Evolutionary conservation across 2,113 vertebrate species (phyloP), one percentile per base, ranked within the genome.

Genomic region (Cyphomyrus plagiostoma): DNA sequence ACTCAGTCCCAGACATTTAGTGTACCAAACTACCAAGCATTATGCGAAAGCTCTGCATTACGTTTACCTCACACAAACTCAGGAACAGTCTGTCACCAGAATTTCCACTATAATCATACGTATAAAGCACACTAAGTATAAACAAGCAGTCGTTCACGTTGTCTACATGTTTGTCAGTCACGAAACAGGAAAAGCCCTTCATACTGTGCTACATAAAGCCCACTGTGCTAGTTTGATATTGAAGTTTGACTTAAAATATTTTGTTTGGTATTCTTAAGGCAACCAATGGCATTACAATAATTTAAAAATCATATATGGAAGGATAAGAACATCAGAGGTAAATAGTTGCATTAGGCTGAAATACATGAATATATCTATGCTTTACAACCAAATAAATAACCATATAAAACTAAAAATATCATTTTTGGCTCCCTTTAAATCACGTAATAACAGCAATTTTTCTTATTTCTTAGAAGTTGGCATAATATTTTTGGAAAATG

Each of bases 241-340:
- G 23, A 87, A 89, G 45, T 66, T 88, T 90, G 89, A 66, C 88
- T 53, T 91, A n/a, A 90, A 90, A 90, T 93, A 92, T 90, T 93
- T 92, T 92, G 49, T 86, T 92, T 92, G 84, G 39, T 91, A 91
- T 95, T 96, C 94, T 94, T 96, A 96, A 96, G 96, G 95, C 95
- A 95, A 94, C 94, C 94, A 56, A 87, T 50, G 86, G 52, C 49
- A 56, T 87, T 86, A 86, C 8, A 87, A 87, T 53, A 95, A 91
- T 91, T 91, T 87, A 92, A 92, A 89, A 93, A 53, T 17, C 53
- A 39, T 52, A 42, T 58, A 87, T 35, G 30, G n/a, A 87, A 87
- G 19, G 5, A 58, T 56, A 23, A 56, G 15, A 56, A 87, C 46
- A 87, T 87, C 26, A 49, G 53, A 90, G 90, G 90, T n/a, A 62